A percentile compares a stretch with the other conserved stretches of the same genome.
Evolutionary conservation across 1,140 invertebrate genomes (phyloP).

Genomic region (Polypedilum pembai): DNA sequence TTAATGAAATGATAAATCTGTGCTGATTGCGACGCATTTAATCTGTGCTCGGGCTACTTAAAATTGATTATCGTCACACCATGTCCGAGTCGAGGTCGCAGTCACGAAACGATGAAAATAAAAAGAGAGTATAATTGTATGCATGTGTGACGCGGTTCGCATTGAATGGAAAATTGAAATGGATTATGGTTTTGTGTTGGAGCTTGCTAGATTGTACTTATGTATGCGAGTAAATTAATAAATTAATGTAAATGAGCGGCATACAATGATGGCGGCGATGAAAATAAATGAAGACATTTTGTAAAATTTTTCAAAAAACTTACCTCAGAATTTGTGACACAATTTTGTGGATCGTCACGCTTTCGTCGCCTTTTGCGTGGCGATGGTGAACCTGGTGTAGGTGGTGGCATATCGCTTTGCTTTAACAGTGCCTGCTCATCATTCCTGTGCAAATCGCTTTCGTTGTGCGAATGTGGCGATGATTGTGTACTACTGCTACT

Average conservation of each 20-base stretch:
- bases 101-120: background rate
- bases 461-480: background rate
- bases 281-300: background rate
- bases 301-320: background rate
- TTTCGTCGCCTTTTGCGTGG: slow-evolving; percentile 32
- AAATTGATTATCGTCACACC: slow-evolving; percentile 1
- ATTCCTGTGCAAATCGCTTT: background rate
- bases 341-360: slow-evolving; percentile 32
- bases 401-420: slow-evolving; percentile 29
- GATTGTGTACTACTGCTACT: background rate
- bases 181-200: too few species aligned
- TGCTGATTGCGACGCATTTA: slow-evolving; percentile 20
- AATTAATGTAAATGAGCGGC: slow-evolving; percentile 26
- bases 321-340: slow-evolving; percentile 32
- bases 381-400: background rate
- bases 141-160: too few species aligned
- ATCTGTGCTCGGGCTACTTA: background rate
- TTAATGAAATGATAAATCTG: slow-evolving; percentile 25
- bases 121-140: too few species aligned
- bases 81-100: background rate
- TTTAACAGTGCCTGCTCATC: background rate
- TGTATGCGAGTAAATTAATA: slow-evolving; percentile 3
- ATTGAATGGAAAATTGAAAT: too few species aligned
- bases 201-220: too few species aligned
- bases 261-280: background rate